phyloP scores from a whole-genome alignment of 2,113 vertebrate species.

The Clarias gariepinus region DNA sequence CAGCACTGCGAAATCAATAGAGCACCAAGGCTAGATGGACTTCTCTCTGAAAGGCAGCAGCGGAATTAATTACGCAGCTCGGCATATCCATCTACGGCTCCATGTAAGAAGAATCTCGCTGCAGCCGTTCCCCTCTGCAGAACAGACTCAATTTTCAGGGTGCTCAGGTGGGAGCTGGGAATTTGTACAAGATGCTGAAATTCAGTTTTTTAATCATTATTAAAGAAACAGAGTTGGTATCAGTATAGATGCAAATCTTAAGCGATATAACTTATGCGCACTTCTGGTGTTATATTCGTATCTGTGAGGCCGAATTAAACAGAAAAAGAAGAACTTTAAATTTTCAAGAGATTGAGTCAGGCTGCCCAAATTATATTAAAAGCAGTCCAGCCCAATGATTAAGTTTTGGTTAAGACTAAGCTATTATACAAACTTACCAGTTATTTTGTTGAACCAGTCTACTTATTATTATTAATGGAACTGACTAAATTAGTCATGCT shows the following conservation, averaged over 20 bases:
- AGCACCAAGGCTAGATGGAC: conserved; percentile 51
- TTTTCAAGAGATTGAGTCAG: too few species aligned
- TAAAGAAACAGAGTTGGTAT: not conserved
- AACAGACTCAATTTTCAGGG: not conserved
- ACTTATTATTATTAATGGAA: too few species aligned
- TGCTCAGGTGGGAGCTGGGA: not conserved
- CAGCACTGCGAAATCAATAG: conserved; percentile 64
- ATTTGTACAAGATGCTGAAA: not conserved
- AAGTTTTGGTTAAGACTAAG: too few species aligned
- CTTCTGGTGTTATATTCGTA: too few species aligned
- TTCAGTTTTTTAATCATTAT: not conserved
- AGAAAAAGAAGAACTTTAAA: too few species aligned
- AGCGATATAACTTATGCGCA: too few species aligned
- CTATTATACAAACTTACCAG: too few species aligned
- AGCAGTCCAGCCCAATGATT: too few species aligned
- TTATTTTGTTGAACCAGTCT: too few species aligned
- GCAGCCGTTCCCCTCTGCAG: conserved; percentile 12
- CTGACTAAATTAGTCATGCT: too few species aligned
- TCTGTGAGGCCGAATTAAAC: too few species aligned
- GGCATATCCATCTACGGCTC: conserved; percentile 53
- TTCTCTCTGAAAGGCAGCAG: conserved; percentile 37
- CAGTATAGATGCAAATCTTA: not conserved
- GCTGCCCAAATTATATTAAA: too few species aligned
- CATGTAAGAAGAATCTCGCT: conserved; percentile 23
- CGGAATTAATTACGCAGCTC: conserved; percentile 59